These are phyloP conservation scores for Elymnias hypermnestra DNA, from an alignment of 1,140 invertebrate species.

Conservation along the genomic window DNA sequence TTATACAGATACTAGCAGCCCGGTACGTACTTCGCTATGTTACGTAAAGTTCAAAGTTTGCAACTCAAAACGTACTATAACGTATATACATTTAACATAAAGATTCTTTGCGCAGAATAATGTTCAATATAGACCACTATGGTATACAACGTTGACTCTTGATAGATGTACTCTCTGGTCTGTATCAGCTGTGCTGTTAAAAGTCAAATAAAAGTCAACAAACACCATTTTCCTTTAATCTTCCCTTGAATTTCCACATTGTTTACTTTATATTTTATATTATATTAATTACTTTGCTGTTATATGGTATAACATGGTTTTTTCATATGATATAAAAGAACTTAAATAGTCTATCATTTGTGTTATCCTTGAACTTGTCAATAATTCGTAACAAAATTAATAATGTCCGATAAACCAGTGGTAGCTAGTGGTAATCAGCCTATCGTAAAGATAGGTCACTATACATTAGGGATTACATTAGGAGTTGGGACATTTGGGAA, in stretches of 20 bases:
- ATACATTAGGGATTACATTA: slow-evolving; percentile 91
- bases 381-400: slow-evolving; percentile 4
- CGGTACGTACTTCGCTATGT: no score
- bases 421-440: slow-evolving; percentile 79
- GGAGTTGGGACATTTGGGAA: slow-evolving; percentile 97
- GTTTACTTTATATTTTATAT: slow-evolving; percentile 8
- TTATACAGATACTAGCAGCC: no score
- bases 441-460: slow-evolving; percentile 95
- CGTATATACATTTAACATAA: no score
- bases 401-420: slow-evolving; percentile 79
- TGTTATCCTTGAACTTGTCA: slow-evolving; percentile 13
- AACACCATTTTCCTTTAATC: slow-evolving; percentile 8
- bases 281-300: not conserved
- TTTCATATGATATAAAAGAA: not conserved
- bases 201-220: no score
- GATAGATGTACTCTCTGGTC: no score
- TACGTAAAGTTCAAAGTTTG: no score
- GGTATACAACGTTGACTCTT: no score
- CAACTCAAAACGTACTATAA: no score
- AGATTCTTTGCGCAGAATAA: no score
- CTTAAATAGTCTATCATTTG: slow-evolving; percentile 1
- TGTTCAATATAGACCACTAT: no score
- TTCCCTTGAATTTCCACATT: slow-evolving; percentile 6
- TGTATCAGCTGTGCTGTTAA: no score
- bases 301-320: not conserved